Conservation (phyloP, 1,140 invertebrate genomes). For the Zaprionus africanus region DNA sequence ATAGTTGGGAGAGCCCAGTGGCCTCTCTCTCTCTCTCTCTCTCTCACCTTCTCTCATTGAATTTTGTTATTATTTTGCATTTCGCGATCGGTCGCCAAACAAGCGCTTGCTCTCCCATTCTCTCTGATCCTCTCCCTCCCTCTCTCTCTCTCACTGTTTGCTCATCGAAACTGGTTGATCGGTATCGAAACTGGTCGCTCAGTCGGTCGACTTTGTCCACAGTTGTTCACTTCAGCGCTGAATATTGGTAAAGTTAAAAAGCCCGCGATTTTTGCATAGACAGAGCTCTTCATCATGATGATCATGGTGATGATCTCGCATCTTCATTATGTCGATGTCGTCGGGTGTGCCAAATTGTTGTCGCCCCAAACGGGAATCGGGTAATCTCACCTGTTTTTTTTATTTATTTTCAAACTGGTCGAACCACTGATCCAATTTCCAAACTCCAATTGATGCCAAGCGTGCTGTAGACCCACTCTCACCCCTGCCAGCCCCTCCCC, state of each 20-base stretch:
- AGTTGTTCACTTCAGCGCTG: conserved; percentile 37
- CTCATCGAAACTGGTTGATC: conserved; percentile 62
- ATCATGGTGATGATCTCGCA: conserved; percentile 40
- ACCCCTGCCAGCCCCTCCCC: background rate
- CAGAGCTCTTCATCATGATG: conserved; percentile 21
- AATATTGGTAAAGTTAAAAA: conserved; percentile 73
- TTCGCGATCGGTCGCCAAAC: conserved; percentile 40
- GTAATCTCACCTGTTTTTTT: conserved; percentile 32
- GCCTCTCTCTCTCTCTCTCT: background rate
- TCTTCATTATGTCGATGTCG: conserved; percentile 30
- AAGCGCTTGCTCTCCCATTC: conserved; percentile 6
- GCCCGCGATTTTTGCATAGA: conserved; percentile 55
- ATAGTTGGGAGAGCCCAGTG: conserved; percentile 1
- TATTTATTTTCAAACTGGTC: conserved; percentile 22
- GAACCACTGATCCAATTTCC: conserved; percentile 38
- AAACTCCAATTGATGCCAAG: conserved; percentile 41
- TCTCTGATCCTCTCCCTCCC: background rate
- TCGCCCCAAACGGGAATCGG: conserved; percentile 40
- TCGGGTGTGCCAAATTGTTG: conserved; percentile 70
- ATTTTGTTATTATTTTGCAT: conserved; percentile 67
- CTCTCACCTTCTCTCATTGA: conserved; percentile 5
- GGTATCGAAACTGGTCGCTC: conserved; percentile 58
- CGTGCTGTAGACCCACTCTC: conserved; percentile 15
- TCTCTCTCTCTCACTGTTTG: background rate
- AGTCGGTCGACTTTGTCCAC: conserved; percentile 41